These are phyloP conservation scores for Diploscapter pachys DNA, from an alignment of 1,140 invertebrate species.

Conservation along the genomic window DNA sequence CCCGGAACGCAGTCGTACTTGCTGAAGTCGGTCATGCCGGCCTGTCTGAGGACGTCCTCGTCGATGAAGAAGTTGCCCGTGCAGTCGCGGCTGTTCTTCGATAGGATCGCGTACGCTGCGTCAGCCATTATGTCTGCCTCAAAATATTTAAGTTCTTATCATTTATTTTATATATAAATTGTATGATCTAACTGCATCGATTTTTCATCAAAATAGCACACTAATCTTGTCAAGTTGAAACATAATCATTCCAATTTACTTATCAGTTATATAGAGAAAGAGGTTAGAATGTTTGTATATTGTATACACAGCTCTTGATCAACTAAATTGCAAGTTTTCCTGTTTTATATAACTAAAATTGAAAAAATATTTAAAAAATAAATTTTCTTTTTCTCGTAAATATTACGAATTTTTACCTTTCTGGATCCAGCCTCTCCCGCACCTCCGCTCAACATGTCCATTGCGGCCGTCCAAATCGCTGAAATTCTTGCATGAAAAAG, in stretches of 20 bases:
- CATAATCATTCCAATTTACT: no score
- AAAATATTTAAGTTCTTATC: neutral
- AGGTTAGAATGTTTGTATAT: no score
- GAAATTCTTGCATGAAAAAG: no score
- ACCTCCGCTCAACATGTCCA: constrained; percentile 78
- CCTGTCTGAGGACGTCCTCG: constrained; percentile 77
- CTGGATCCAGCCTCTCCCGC: constrained; percentile 16
- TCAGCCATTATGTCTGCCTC: constrained; percentile 80
- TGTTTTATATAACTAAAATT: no score
- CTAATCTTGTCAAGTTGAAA: no score
- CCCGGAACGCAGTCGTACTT: constrained; percentile 78
- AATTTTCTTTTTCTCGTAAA: no score
- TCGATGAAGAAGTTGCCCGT: constrained; percentile 92
- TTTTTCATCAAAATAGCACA: no score
- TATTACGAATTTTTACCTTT: neutral
- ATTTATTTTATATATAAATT: neutral
- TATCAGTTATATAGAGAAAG: no score
- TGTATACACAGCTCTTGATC: no score
- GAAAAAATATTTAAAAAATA: no score
- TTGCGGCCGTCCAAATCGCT: constrained; percentile 89
- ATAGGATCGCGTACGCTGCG: constrained; percentile 34
- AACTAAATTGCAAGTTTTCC: no score
- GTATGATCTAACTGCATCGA: neutral
- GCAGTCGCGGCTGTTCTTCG: constrained; percentile 60
- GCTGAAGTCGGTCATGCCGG: constrained; percentile 78